A percentile compares a stretch with the other conserved stretches of the same genome.
These are phyloP conservation scores for Drosophila miranda DNA, from an alignment of 1,140 invertebrate species.

Conservation along the genomic window DNA sequence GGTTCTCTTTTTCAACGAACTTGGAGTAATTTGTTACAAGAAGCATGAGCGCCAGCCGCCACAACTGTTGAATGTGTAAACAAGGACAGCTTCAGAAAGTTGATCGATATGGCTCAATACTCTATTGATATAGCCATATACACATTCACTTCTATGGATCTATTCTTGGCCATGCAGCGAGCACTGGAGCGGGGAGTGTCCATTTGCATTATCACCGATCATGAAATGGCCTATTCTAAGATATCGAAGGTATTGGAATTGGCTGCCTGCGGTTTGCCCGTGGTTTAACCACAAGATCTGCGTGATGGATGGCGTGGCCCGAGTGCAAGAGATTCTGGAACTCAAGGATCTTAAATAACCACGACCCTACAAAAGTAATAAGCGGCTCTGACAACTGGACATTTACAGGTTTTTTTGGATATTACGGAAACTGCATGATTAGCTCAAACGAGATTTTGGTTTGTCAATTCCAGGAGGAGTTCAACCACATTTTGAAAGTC, in stretches of 20 bases:
- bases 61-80: slow-evolving; percentile 16
- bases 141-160: slow-evolving; percentile 39
- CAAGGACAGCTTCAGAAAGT: slow-evolving; percentile 8
- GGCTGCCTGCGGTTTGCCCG: slow-evolving; percentile 12
- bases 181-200: slow-evolving; percentile 51
- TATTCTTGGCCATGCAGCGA: slow-evolving; percentile 32
- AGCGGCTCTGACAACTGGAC: slow-evolving; percentile 74
- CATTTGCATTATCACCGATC: slow-evolving; percentile 63
- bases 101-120: slow-evolving; percentile 58
- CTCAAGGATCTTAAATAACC: background rate
- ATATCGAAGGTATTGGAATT: slow-evolving; percentile 39
- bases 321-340: slow-evolving; percentile 33
- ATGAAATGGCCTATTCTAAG: slow-evolving; percentile 47
- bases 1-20: slow-evolving; percentile 56
- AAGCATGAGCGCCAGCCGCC: background rate
- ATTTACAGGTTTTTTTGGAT: slow-evolving; percentile 48
- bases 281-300: slow-evolving; percentile 77
- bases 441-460: slow-evolving; percentile 24
- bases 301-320: slow-evolving; percentile 47
- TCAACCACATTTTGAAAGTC: slow-evolving; percentile 61
- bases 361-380: slow-evolving; percentile 11
- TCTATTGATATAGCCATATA: slow-evolving; percentile 71
- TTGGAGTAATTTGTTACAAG: slow-evolving; percentile 1
- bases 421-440: slow-evolving; percentile 68
- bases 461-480: slow-evolving; percentile 49